Percentiles rank a stretch among this genome's conserved stretches.
These are phyloP conservation scores for Trachelus iudaicus DNA, from an alignment of 2,888 invertebrate species.

Conservation along the genomic window DNA sequence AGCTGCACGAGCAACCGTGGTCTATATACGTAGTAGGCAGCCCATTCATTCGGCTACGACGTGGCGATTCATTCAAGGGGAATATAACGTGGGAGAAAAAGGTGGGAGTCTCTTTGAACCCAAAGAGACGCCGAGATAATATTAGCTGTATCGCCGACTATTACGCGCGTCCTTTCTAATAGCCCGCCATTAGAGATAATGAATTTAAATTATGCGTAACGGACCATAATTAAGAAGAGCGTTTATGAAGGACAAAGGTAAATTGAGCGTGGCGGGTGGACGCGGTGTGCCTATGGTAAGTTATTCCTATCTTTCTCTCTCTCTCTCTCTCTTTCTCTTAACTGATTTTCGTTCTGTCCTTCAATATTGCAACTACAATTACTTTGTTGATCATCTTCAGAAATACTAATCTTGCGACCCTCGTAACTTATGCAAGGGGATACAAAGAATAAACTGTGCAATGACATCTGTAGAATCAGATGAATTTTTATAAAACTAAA, in stretches of 20 bases:
- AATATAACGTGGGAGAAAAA: background rate
- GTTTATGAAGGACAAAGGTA: constrained; percentile 16
- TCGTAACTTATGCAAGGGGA: too few relatives aligned
- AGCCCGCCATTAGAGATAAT: constrained; percentile 50
- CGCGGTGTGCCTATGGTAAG: background rate
- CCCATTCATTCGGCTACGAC: background rate
- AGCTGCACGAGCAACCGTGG: background rate
- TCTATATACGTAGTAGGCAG: background rate
- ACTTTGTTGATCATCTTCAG: too few relatives aligned
- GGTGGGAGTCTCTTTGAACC: background rate
- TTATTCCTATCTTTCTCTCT: background rate
- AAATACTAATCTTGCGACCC: too few relatives aligned
- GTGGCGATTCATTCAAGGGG: background rate
- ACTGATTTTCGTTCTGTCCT: too few relatives aligned
- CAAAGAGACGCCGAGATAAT: background rate
- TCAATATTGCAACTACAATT: too few relatives aligned
- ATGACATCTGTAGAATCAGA: too few relatives aligned
- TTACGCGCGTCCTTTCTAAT: constrained; percentile 33
- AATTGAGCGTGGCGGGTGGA: constrained; percentile 9
- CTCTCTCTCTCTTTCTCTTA: too few relatives aligned
- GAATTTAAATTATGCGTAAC: constrained; percentile 50
- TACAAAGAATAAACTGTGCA: too few relatives aligned
- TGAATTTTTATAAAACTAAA: too few relatives aligned
- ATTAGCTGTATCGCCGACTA: background rate
- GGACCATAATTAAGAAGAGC: constrained; percentile 48